Evolutionary conservation across 2,113 vertebrate species (phyloP).

Genomic region (Pluvialis apricaria): DNA sequence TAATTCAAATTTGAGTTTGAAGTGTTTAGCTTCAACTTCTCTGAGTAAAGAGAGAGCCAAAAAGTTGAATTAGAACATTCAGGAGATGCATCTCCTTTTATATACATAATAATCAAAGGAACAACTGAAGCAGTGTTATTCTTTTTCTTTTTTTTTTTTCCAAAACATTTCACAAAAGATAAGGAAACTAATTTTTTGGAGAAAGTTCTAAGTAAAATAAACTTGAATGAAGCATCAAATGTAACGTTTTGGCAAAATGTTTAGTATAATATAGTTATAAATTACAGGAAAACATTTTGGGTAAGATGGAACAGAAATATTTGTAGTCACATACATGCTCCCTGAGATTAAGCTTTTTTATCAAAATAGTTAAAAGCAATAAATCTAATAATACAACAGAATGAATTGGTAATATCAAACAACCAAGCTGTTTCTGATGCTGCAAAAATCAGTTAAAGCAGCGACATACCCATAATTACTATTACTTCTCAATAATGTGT

Average conservation of each 20-base stretch:
- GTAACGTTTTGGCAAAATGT: neutral
- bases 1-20: neutral
- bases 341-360: neutral
- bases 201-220: neutral
- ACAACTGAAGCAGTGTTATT: neutral
- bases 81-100: neutral
- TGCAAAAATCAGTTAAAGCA: neutral
- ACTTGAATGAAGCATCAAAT: neutral
- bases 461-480: neutral
- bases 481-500: neutral
- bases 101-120: neutral
- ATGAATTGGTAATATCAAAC: neutral
- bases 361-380: neutral
- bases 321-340: neutral
- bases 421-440: neutral
- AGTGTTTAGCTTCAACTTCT: neutral
- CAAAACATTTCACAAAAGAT: neutral
- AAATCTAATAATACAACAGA: neutral
- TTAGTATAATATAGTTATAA: neutral
- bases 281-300: neutral
- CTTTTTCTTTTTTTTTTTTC: neutral
- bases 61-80: neutral
- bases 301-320: neutral
- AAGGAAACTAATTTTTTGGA: neutral
- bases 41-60: neutral